A percentile compares a stretch with the other conserved stretches of the same genome.
phyloP scores from a whole-genome alignment of 2,113 vertebrate genomes.

The Dolichallabes microphthalmus region DNA sequence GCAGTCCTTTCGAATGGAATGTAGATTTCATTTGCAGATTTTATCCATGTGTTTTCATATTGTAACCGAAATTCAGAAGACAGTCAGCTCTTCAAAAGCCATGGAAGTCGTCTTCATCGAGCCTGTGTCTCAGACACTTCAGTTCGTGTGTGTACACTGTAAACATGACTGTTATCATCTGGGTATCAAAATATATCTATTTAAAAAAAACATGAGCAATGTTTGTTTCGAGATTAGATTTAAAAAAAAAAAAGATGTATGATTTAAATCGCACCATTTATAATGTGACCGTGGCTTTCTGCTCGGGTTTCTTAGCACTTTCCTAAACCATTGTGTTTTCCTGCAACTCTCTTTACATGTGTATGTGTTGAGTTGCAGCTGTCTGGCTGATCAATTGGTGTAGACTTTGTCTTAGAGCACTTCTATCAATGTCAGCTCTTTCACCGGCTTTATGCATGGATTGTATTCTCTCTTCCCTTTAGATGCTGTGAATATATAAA shows the following conservation, averaged over 20 bases:
- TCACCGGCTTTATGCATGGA: not conserved
- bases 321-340: not conserved
- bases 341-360: not conserved
- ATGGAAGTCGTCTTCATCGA: not conserved
- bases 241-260: not conserved
- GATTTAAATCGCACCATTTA: not conserved
- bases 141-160: not conserved
- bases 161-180: not conserved
- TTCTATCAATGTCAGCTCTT: slow-evolving; percentile 19
- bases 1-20: slow-evolving; percentile 15
- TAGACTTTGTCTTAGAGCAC: slow-evolving; percentile 10
- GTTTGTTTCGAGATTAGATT: not conserved
- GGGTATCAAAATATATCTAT: not conserved
- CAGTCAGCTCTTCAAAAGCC: slow-evolving; percentile 1
- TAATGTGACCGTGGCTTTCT: not conserved
- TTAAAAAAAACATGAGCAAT: not conserved
- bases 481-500: slow-evolving; percentile 5
- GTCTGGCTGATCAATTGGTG: slow-evolving; percentile 6
- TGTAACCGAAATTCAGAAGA: not conserved
- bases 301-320: not conserved
- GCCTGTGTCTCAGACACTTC: not conserved
- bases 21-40: slow-evolving; percentile 28
- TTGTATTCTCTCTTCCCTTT: not conserved
- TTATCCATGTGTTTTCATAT: slow-evolving; percentile 36
- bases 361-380: not conserved